Base-by-base conservation (phyloP, 2,797 vertebrate genomes). In the Myoxocephalus aenaeus region DNA sequence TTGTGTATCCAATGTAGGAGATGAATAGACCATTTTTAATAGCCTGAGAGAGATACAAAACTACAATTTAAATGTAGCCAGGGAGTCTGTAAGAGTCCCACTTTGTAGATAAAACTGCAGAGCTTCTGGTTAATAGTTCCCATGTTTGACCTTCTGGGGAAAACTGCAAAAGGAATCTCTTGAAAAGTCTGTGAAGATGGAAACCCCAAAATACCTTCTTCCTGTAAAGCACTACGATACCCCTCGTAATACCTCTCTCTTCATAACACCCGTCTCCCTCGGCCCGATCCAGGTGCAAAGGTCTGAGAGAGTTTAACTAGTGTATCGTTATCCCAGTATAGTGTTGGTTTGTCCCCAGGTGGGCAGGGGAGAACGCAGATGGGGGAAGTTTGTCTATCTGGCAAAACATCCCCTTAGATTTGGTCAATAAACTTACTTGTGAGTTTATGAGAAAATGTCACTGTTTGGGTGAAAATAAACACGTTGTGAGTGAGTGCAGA, bases 291-390 rank as follows among this genome's bases (percentile, higher is more conserved):
- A 77, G 65, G 69, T 78, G 50, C 65, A 86, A 73, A 87, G 87
- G 71, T 81, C 70, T 76, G 22, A 79, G 51, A 76, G 78, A 73
- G 73, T 86, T 86, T 76, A 72, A 86, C 69, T 75, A 22, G 58
- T 71, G 20, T 2, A 12, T 25, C 73, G 63, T 79, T 86, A 61
- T 81, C 70, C 66, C 72, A 74, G 51, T 76, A 65, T 73, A 75
- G 73, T 51, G 53, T 32, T 5, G 2, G 6, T 36, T 46, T 73
- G 53, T 64, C 65, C 68, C 74, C 51, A 68, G 29, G 53, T 48
- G 66, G 44, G 32, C 59, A 63, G 10, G 5, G 48, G 46, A 71
- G 77, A 56, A 29, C 54, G 3, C 7, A 18, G 14, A 29, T 27
- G 25, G 14, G 25, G 54, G 7, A 56, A 7, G 6, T 56, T 56